Conservation (phyloP, 1,140 invertebrate species). For the Agraylea sexmaculata region DNA sequence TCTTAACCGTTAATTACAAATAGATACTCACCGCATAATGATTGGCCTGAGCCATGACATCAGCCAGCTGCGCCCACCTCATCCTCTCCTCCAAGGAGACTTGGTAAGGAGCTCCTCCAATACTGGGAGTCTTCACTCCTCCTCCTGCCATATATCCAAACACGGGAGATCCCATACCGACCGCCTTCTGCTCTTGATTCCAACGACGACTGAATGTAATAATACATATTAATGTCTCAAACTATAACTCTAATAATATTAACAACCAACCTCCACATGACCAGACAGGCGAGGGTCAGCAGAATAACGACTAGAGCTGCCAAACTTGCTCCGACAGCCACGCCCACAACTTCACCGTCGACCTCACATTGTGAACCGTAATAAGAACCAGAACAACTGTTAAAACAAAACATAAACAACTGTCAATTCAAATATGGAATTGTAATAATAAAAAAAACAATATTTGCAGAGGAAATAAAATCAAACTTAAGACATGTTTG, state of each 20-base stretch:
- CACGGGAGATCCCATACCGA: slow-evolving; percentile 58
- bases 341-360: slow-evolving; percentile 82
- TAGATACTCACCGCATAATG: slow-evolving; percentile 59
- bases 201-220: slow-evolving; percentile 57
- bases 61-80: slow-evolving; percentile 74
- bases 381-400: slow-evolving; percentile 70
- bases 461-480: slow-evolving; percentile 2
- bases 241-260: slow-evolving; percentile 9
- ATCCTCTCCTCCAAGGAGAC: slow-evolving; percentile 62
- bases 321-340: slow-evolving; percentile 78
- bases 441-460: slow-evolving; percentile 7
- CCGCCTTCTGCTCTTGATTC: slow-evolving; percentile 73
- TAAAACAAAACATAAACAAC: too few relatives aligned
- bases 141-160: slow-evolving; percentile 72
- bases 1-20: too few relatives aligned
- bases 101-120: slow-evolving; percentile 51
- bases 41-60: slow-evolving; percentile 70
- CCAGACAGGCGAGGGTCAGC: slow-evolving; percentile 71
- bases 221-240: slow-evolving; percentile 2
- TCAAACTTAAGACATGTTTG: slow-evolving; percentile 3
- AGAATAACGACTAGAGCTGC: slow-evolving; percentile 80
- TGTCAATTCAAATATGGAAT: too few relatives aligned
- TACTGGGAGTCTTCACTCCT: slow-evolving; percentile 53
- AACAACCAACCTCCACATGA: slow-evolving; percentile 72
- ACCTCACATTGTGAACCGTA: slow-evolving; percentile 81